These are phyloP conservation scores for Ophion ellenae DNA, from an alignment of 2,888 invertebrate genomes.

Conservation along the genomic window DNA sequence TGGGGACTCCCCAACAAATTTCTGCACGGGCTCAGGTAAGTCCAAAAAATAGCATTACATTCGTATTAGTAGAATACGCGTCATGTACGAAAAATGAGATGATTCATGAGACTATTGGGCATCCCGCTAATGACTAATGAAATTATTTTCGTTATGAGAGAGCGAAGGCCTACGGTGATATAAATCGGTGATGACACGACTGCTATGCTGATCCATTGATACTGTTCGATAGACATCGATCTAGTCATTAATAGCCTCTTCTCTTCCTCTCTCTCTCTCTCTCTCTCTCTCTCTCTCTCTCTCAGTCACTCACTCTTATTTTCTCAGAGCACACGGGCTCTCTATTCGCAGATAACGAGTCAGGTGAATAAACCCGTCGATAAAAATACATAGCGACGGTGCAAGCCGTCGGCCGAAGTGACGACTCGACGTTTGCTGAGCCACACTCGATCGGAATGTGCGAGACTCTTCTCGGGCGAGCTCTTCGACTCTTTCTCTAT, in stretches of 20 bases:
- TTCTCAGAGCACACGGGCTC: conserved; percentile 35
- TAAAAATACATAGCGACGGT: conserved; percentile 81
- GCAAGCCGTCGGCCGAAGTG: conserved; percentile 67
- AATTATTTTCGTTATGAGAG: conserved; percentile 40
- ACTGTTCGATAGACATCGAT: conserved; percentile 49
- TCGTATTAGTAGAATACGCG: not conserved
- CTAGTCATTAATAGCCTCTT: conserved; percentile 35
- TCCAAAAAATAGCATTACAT: not conserved
- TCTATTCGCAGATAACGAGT: conserved; percentile 77
- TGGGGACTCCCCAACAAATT: not conserved
- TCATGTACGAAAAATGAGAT: conserved; percentile 10
- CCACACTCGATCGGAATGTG: conserved; percentile 75
- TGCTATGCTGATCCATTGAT: conserved; percentile 52
- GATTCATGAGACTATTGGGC: not conserved
- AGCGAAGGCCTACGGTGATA: conserved; percentile 37
- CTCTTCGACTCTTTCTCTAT: conserved; percentile 54
- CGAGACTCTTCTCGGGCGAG: conserved; percentile 51
- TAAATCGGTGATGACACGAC: conserved; percentile 48
- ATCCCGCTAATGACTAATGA: conserved; percentile 29
- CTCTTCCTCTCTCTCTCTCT: conserved; percentile 18
- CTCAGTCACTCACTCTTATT: conserved; percentile 1
- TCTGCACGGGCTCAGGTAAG: not conserved
- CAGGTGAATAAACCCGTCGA: conserved; percentile 82
- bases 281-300: conserved; percentile 4
- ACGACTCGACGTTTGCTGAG: conserved; percentile 63